Evolutionary conservation across 2,888 invertebrate species (phyloP), one percentile per base, ranked within the genome.

Genomic region (Oconnorella tubifera): DNA sequence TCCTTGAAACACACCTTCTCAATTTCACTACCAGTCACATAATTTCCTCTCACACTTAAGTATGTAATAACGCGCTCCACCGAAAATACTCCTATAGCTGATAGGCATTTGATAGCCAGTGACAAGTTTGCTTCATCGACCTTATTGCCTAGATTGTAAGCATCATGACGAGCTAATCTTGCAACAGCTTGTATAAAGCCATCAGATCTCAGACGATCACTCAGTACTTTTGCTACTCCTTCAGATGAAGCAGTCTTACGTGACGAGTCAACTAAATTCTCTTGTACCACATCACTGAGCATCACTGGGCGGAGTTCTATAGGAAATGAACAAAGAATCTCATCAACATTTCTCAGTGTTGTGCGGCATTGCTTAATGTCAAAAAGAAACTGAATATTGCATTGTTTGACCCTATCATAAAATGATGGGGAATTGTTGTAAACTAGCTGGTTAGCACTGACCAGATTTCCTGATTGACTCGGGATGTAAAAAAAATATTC

Each of bases 201-300:
- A 31, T 67, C 59, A 28, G 64, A 68, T 28, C 49, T 59, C 29
- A 70, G 25, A 1, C 66, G 56, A 14, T 51, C 32, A 19, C 56
- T 48, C 14, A 70, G 62, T n/a, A 56, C 25, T 4, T 31, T 62
- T 28, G 70, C 70, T 2, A 64, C 53, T 29, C 70, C 70, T 4
- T 31, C 50, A 3, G 40, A 23, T n/a, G 57, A 58, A 1, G 53
- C 57, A 4, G 53, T 59, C 32, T 55, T 23, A 25, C 57, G 33
- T 4, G 28, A 27, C 14, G 63, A 61, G 14, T 69, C 64, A 14
- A 63, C 59, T 25, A 75, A 61, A 4, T 53, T 31, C 56, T 75
- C 74, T 25, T 65, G 63, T 4, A 75, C 70, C 23, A 70, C 50
- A 4, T 68, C 64, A 33, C 70, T 70, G 33, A 76, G 58, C 56